Conservation (phyloP, 2,797 vertebrate species). For the Falco peregrinus region DNA sequence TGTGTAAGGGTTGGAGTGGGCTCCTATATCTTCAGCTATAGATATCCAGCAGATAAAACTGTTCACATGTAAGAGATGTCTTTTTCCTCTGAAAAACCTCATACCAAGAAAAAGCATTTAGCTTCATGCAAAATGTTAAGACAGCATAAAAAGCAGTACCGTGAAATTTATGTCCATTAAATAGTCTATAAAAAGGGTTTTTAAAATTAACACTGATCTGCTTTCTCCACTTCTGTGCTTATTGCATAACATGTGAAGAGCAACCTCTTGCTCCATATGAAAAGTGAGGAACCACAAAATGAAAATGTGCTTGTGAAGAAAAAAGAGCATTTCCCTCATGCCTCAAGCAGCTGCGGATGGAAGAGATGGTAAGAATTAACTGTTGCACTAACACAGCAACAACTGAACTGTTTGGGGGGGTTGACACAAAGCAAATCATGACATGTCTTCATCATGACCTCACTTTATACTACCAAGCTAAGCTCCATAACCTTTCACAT, state of each 20-base stretch:
- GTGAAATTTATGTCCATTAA: background rate
- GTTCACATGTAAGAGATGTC: background rate
- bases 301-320: constrained; percentile 51
- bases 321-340: background rate
- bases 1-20: background rate
- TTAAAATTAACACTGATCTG: background rate
- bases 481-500: background rate
- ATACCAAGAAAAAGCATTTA: background rate
- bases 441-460: background rate
- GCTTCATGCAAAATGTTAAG: background rate
- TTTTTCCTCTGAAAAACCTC: background rate
- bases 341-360: background rate
- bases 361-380: background rate
- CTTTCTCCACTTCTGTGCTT: background rate
- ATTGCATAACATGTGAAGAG: constrained; percentile 58
- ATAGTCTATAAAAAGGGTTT: background rate
- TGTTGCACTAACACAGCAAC: background rate
- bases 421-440: background rate
- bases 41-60: background rate
- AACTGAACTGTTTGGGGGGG: background rate
- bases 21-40: background rate
- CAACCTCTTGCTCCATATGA: constrained; percentile 54
- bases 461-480: background rate
- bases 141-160: background rate
- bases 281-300: constrained; percentile 72